Evolutionary conservation across 2,797 vertebrate genomes (phyloP).

Genomic region (Premnoplex brunnescens): DNA sequence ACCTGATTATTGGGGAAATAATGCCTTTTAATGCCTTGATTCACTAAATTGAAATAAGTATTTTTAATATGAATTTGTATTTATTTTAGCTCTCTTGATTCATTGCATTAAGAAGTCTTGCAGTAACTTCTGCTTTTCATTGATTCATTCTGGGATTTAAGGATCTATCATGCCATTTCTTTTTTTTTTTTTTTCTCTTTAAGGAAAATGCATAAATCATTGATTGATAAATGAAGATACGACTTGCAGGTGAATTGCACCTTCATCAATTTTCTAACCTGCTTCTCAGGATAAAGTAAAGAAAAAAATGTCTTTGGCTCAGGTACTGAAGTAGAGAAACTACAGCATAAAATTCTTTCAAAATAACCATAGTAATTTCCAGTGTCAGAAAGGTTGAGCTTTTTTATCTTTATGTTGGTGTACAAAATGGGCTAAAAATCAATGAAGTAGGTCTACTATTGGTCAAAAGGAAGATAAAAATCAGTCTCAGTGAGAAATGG

Average conservation of each 20-base stretch:
- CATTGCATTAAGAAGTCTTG: neutral
- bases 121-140: neutral
- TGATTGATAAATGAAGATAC: neutral
- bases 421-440: neutral
- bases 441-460: neutral
- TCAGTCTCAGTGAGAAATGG: neutral
- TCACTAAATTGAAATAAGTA: neutral
- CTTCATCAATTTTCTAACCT: neutral
- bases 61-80: neutral
- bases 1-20: neutral
- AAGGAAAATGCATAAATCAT: neutral
- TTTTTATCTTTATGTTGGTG: neutral
- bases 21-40: neutral
- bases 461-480: neutral
- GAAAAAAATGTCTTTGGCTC: neutral
- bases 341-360: neutral
- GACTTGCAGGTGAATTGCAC: neutral
- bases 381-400: neutral
- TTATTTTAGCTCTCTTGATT: neutral
- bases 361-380: neutral
- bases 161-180: neutral
- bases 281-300: neutral
- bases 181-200: neutral
- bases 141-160: neutral
- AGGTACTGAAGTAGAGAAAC: neutral